phyloP scores from a whole-genome alignment of 2,113 vertebrate genomes.

The Danionella cerebrum region DNA sequence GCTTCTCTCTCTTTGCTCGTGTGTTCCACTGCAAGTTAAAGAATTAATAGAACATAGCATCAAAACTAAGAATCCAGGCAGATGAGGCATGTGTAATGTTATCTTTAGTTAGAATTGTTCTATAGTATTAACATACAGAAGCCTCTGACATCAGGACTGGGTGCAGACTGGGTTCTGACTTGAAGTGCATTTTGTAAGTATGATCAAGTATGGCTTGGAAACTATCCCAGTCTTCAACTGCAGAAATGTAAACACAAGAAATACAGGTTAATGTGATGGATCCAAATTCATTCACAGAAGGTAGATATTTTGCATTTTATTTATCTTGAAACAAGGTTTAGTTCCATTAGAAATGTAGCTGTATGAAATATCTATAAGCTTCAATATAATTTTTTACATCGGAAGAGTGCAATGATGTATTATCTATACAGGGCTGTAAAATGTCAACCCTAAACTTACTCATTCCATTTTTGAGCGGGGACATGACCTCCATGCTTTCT shows the following conservation, averaged over 20 bases:
- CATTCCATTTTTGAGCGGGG: slow-evolving; percentile 97
- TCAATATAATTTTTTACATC: no score
- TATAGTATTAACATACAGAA: slow-evolving; percentile 69
- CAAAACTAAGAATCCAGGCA: not conserved
- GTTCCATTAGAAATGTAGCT: no score
- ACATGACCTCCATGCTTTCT: slow-evolving; percentile 95
- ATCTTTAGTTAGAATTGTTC: not conserved
- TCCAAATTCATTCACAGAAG: no score
- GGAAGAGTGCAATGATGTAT: no score
- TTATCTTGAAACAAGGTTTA: no score
- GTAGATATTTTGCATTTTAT: no score
- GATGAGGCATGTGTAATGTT: not conserved
- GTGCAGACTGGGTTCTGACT: slow-evolving; percentile 93
- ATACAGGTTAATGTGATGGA: no score
- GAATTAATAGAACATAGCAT: not conserved
- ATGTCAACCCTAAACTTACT: no score
- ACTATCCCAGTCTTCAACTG: slow-evolving; percentile 99
- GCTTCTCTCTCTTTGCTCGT: slow-evolving; percentile 91
- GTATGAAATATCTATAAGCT: no score
- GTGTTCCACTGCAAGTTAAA: slow-evolving; percentile 85
- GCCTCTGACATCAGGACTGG: slow-evolving; percentile 98
- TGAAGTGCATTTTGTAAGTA: slow-evolving; percentile 97
- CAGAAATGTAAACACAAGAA: slow-evolving; percentile 30
- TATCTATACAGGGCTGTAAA: no score
- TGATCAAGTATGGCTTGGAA: slow-evolving; percentile 97